Conservation (phyloP, 2,113 vertebrate species). For the Barnardius zonarius region DNA sequence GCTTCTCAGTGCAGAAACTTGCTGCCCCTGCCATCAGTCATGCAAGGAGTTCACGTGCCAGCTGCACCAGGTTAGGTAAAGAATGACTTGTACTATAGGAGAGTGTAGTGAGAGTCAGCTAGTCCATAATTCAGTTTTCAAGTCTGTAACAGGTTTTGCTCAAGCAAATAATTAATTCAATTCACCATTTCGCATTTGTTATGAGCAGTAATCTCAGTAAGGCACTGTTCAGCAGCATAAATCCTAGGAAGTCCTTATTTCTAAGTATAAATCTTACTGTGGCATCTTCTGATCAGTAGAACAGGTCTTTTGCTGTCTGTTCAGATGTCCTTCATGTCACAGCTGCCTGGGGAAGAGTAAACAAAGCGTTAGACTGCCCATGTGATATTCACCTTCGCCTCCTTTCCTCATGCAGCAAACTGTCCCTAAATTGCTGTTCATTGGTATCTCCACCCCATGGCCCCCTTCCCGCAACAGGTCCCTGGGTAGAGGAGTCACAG, state of each 20-base stretch:
- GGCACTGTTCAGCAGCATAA: neutral
- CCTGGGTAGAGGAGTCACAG: rapidly evolving
- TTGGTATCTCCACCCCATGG: neutral
- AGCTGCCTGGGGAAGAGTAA: neutral
- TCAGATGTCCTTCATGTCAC: neutral
- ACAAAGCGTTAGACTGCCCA: neutral
- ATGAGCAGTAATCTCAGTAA: neutral
- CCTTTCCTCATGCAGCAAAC: neutral
- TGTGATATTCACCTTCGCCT: neutral
- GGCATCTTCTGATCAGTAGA: neutral
- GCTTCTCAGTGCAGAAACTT: neutral
- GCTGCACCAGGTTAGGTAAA: neutral
- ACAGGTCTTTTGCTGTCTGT: neutral
- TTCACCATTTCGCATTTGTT: neutral
- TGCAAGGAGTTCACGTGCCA: neutral
- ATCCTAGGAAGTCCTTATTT: neutral
- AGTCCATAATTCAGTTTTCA: slow-evolving; percentile 5
- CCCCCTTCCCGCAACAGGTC: neutral
- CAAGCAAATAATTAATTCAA: neutral
- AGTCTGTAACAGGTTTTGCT: neutral
- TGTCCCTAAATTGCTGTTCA: neutral
- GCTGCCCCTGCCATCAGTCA: neutral
- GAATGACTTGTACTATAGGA: neutral
- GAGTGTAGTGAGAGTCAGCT: neutral
- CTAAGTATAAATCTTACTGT: neutral